Percentiles rank a stretch among this genome's conserved stretches.
These are phyloP conservation scores for Apogon talboti DNA, from an alignment of 2,797 vertebrate species.

Conservation along the genomic window DNA sequence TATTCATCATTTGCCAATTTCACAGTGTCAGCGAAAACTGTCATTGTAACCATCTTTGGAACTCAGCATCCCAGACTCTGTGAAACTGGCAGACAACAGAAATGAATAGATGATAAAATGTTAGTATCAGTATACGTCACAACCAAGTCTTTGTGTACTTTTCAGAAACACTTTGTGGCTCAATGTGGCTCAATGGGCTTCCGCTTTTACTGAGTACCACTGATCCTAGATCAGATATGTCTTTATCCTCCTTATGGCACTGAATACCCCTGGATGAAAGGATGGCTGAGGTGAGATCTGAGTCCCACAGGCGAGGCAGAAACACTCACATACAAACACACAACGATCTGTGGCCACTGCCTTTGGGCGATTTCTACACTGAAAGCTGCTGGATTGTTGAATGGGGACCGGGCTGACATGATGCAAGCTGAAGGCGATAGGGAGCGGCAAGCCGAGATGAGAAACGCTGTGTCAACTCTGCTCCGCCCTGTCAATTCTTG, in stretches of 20 bases:
- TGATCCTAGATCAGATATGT: constrained; percentile 49
- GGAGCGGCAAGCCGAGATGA: constrained; percentile 59
- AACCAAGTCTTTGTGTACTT: neutral
- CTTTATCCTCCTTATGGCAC: constrained; percentile 50
- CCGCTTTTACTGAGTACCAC: constrained; percentile 24
- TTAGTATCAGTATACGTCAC: neutral
- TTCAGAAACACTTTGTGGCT: constrained; percentile 24
- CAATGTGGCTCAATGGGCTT: constrained; percentile 24
- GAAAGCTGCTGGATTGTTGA: constrained; percentile 51
- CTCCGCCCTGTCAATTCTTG: constrained; percentile 64
- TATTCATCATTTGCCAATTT: constrained; percentile 40
- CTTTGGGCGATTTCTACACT: constrained; percentile 49
- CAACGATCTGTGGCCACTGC: constrained; percentile 54
- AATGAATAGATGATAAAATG: constrained; percentile 2
- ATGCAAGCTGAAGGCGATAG: constrained; percentile 66
- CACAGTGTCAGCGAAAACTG: constrained; percentile 34
- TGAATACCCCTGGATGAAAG: constrained; percentile 49
- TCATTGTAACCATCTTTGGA: constrained; percentile 22
- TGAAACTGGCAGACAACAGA: neutral
- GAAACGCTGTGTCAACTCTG: constrained; percentile 58
- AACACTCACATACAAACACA: constrained; percentile 56
- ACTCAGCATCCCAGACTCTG: constrained; percentile 5
- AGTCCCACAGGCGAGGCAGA: constrained; percentile 54
- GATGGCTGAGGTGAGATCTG: constrained; percentile 42
- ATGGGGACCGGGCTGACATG: constrained; percentile 53